Conservation (phyloP, 2,797 vertebrate species). For the Sardinella longiceps region DNA sequence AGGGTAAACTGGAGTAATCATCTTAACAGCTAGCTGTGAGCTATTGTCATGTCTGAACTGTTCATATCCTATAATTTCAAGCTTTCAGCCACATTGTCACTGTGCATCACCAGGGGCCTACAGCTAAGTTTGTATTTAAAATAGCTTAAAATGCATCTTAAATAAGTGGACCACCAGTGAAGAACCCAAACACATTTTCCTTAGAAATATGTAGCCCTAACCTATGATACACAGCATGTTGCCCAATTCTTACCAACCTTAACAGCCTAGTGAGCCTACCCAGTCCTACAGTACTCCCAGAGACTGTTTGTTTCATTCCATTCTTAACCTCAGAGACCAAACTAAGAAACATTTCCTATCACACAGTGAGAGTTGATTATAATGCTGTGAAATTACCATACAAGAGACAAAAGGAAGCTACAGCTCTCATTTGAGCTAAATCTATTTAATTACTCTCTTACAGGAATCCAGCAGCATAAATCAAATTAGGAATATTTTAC, state of each 20-base stretch:
- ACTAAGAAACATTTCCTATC: not conserved
- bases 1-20: not conserved
- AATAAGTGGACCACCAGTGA: not conserved
- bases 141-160: no score
- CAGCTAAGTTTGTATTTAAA: not conserved
- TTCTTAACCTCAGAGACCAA: not conserved
- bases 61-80: not conserved
- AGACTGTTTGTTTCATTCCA: not conserved
- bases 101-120: not conserved
- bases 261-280: no score
- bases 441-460: not conserved
- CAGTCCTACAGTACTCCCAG: not conserved
- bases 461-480: not conserved
- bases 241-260: no score
- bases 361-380: not conserved
- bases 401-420: not conserved
- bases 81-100: not conserved
- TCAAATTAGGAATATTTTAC: not conserved
- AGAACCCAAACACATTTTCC: not conserved
- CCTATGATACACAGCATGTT: no score
- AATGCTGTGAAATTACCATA: not conserved
- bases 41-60: not conserved
- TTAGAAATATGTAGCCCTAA: no score
- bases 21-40: not conserved
- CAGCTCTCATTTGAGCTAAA: not conserved